Conservation (phyloP, 92 coral and sea anemone species). For the Porites evermanni region DNA sequence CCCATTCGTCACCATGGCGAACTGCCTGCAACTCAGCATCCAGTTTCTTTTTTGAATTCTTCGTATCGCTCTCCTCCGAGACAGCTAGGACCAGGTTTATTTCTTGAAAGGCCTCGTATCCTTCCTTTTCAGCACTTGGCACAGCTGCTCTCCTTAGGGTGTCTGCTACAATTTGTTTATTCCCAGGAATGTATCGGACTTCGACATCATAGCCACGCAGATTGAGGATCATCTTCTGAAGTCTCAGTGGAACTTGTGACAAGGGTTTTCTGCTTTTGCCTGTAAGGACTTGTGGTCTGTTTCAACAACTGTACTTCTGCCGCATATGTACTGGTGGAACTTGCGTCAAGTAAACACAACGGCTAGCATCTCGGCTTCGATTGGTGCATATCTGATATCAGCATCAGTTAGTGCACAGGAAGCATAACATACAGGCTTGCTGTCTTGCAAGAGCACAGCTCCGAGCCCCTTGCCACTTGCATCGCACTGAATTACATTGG, state of each 20-base stretch:
- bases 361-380: slow-evolving; percentile 22
- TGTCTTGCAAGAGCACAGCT: slow-evolving; percentile 18
- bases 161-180: slow-evolving; percentile 28
- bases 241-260: slow-evolving; percentile 32
- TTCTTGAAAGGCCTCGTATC: neutral
- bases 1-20: neutral
- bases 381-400: slow-evolving; percentile 11
- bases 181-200: slow-evolving; percentile 33
- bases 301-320: slow-evolving; percentile 7
- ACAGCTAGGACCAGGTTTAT: slow-evolving; percentile 6
- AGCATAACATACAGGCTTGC: slow-evolving; percentile 31
- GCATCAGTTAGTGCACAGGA: slow-evolving; percentile 9
- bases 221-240: slow-evolving; percentile 42
- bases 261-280: slow-evolving; percentile 29
- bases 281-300: slow-evolving; percentile 45
- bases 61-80: neutral
- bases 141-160: slow-evolving; percentile 24
- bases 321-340: slow-evolving; percentile 25
- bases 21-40: neutral
- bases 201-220: slow-evolving; percentile 1
- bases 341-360: neutral
- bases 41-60: slow-evolving; percentile 9
- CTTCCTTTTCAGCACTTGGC: slow-evolving; percentile 1
- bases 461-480: slow-evolving; percentile 39
- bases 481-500: slow-evolving; percentile 4